phyloP scores from a whole-genome alignment of 2,113 vertebrate species.

The Quiscalus mexicanus region DNA sequence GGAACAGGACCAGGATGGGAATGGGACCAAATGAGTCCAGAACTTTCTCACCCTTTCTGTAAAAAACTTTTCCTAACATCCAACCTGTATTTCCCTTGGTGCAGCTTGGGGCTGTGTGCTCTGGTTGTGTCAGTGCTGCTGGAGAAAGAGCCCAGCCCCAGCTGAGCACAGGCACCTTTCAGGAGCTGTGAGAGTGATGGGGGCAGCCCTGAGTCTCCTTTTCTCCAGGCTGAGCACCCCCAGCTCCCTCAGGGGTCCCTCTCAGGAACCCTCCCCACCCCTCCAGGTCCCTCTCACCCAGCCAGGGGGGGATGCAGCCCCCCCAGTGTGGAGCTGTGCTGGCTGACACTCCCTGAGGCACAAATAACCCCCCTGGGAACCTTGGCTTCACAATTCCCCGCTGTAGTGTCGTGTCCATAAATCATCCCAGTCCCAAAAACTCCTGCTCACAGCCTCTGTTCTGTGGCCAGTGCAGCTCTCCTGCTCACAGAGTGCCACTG shows the following conservation, averaged over 20 bases:
- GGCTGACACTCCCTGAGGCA: background rate
- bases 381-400: accelerated
- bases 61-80: no score
- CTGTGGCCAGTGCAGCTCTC: background rate
- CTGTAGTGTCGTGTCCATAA: background rate
- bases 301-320: background rate
- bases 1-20: no score
- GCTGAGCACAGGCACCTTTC: no score
- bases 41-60: no score
- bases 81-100: no score
- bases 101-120: no score
- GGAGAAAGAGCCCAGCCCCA: no score
- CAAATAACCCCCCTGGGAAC: background rate
- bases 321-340: background rate
- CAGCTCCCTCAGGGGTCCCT: background rate
- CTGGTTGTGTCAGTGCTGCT: no score
- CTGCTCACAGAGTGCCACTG: no score
- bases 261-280: background rate
- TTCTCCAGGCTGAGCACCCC: background rate
- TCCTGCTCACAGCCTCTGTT: background rate
- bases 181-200: no score
- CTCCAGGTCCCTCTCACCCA: background rate
- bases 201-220: background rate
- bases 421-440: background rate
- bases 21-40: no score